Evolutionary conservation across 2,113 vertebrate species (phyloP), one percentile per base, ranked within the genome.

Genomic region (Stictonetta naevosa): DNA sequence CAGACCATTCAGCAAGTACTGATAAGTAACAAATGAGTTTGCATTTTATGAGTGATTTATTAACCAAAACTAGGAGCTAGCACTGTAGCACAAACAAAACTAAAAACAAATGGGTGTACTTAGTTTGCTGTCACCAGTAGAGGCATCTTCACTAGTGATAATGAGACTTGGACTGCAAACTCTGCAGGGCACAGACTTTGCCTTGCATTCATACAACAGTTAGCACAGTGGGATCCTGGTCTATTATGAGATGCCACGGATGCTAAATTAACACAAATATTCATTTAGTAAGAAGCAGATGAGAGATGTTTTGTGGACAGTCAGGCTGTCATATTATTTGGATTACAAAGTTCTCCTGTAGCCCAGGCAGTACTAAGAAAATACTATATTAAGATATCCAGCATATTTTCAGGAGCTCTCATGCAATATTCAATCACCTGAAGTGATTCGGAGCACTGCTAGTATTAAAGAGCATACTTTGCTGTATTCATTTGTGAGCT

Each of bases 281-380:
- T 74, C 95, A 91, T 95, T 91, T 91, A 96, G 94, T 22, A 95
- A 94, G 75, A 79, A 95, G 81, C 50, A 93, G 91, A 86, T 89
- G 91, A 93, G 18, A 78, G 80, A 91, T 79, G 50, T 50, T 94
- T 86, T 93, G 78, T 91, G 95, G 94, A 93, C 86, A 89, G 80
- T 53, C 77, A 76, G 86, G 20, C 78, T 89, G 71, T 67, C 4
- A 12, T 63, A 28, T 84, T 91, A 89, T 95, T 95, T 95, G 91
- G 74, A 91, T 93, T 94, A 79, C 62, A 33, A 91, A 91, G 67
- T 63, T 88, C 86, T 80, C 34, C 63, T 59, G 3, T 22, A 92
- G 74, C 66, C 58, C 71, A 91, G 74, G 74, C 84, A 76, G 62
- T 76, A 93, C 83, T 93, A 89, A 93, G 91, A 66, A 92, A 91